Evolutionary conservation across 2,113 vertebrate species (phyloP).

Genomic region (Vimba vimba): DNA sequence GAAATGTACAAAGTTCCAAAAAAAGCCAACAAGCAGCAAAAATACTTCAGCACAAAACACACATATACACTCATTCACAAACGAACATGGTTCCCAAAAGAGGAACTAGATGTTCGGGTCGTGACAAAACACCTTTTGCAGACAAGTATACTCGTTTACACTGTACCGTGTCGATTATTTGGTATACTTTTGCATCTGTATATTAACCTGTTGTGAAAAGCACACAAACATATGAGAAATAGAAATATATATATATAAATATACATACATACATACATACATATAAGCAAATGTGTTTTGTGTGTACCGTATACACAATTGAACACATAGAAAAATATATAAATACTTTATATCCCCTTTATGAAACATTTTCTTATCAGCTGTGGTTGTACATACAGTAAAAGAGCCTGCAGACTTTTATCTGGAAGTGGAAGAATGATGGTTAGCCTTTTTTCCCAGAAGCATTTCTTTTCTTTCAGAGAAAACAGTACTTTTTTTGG

Average conservation of each 20-base stretch:
- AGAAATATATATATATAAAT: conserved; percentile 37
- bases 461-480: not conserved
- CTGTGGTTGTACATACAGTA: conserved; percentile 43
- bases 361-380: conserved; percentile 37
- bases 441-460: not conserved
- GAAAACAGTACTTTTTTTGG: conserved; percentile 14
- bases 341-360: conserved; percentile 44
- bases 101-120: not conserved
- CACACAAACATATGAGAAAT: conserved; percentile 57
- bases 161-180: conserved; percentile 48
- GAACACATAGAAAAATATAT: conserved; percentile 29
- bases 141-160: conserved; percentile 44
- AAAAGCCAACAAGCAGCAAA: conserved; percentile 58
- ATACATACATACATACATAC: conserved; percentile 28
- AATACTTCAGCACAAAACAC: conserved; percentile 48
- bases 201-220: conserved; percentile 53
- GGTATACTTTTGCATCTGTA: conserved; percentile 55
- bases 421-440: not conserved
- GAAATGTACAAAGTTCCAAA: conserved; percentile 42
- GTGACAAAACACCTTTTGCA: conserved; percentile 35
- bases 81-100: conserved; percentile 16
- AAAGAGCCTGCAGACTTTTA: conserved; percentile 8
- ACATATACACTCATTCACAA: conserved; percentile 39
- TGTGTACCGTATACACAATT: conserved; percentile 38
- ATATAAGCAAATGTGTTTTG: conserved; percentile 38